These are phyloP conservation scores for Cyprinus carpio DNA, from an alignment of 2,113 vertebrate species.

Conservation along the genomic window DNA sequence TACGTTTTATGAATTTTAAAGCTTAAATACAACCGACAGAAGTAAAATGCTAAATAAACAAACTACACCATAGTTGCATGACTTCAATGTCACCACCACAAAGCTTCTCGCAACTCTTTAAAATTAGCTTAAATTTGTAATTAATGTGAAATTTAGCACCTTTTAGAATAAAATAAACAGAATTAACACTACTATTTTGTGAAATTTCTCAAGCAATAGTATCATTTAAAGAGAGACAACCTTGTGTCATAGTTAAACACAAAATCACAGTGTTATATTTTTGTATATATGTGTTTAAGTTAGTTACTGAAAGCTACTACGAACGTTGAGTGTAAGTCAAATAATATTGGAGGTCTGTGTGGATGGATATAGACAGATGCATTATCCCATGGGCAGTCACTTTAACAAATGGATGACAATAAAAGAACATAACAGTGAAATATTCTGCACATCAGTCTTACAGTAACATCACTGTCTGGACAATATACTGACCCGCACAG, in stretches of 20 bases:
- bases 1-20: background rate
- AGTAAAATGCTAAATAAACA: background rate
- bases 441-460: slow-evolving; percentile 75
- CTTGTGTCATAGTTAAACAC: background rate
- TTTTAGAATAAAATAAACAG: background rate
- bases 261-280: too few species aligned
- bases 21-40: background rate
- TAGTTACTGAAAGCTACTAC: background rate
- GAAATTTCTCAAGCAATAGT: background rate
- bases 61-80: too few species aligned
- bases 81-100: too few species aligned
- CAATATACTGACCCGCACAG: slow-evolving; percentile 34
- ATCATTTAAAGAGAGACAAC: background rate
- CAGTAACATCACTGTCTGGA: slow-evolving; percentile 83
- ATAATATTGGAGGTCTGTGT: background rate
- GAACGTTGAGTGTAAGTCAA: background rate
- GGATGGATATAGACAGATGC: slow-evolving; percentile 41
- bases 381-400: slow-evolving; percentile 51
- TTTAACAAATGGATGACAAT: slow-evolving; percentile 70
- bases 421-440: slow-evolving; percentile 72
- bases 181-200: background rate
- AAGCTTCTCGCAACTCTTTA: too few species aligned
- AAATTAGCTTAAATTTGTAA: background rate
- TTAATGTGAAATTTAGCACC: background rate
- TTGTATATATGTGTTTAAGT: background rate